A percentile compares a stretch with the other conserved stretches of the same genome.
These are phyloP conservation scores for Gallinago nigripennis DNA, from an alignment of 2,797 vertebrate species.

Conservation along the genomic window DNA sequence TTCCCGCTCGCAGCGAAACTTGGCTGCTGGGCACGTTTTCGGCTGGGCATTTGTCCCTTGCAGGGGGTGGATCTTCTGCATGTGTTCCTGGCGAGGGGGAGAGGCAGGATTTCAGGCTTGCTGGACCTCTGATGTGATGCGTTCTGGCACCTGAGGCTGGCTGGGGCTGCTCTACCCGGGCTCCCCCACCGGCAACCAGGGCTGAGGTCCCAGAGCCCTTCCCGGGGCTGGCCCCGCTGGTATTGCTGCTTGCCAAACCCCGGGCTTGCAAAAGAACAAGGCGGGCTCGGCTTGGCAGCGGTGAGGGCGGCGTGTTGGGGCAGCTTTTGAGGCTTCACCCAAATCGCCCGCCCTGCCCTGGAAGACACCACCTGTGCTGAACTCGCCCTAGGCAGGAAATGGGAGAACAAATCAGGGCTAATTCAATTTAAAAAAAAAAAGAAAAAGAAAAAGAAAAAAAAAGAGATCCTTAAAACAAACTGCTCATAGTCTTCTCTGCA, in stretches of 20 bases:
- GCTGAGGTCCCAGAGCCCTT: slow-evolving; percentile 12
- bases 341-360: slow-evolving; percentile 9
- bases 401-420: slow-evolving; percentile 57
- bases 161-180: not conserved
- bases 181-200: not conserved
- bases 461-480: not conserved
- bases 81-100: not conserved
- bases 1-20: not conserved
- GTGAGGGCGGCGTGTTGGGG: not conserved
- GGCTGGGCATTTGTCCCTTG: slow-evolving; percentile 4
- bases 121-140: slow-evolving; percentile 51
- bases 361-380: slow-evolving; percentile 40
- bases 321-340: slow-evolving; percentile 55
- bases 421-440: slow-evolving; percentile 3
- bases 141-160: slow-evolving; percentile 11
- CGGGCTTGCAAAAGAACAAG: not conserved
- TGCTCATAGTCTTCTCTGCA: not conserved
- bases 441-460: not conserved
- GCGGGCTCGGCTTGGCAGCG: not conserved
- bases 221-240: not conserved
- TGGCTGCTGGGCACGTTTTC: not conserved
- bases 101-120: slow-evolving; percentile 40
- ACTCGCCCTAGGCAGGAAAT: slow-evolving; percentile 47
- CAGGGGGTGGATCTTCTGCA: not conserved
- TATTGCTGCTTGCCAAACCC: not conserved